Conservation (phyloP, 53 echinoderm and acorn worm species). For the Crossaster papposus region DNA sequence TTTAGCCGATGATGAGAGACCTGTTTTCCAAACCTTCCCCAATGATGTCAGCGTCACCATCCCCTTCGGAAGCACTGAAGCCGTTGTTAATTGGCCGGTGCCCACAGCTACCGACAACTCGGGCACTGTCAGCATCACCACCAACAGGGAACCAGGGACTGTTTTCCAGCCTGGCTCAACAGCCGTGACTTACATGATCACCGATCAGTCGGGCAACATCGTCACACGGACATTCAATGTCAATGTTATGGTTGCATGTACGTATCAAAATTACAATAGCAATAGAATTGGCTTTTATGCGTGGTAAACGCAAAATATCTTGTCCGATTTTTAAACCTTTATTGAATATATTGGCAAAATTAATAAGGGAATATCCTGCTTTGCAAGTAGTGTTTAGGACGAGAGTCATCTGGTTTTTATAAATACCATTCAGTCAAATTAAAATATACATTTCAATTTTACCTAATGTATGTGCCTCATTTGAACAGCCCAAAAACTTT, state of each 20-base stretch:
- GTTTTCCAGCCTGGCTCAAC: constrained; percentile 58
- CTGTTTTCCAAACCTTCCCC: constrained; percentile 61
- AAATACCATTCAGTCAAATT: too few relatives aligned
- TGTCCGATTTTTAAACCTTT: too few relatives aligned
- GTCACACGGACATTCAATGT: constrained; percentile 61
- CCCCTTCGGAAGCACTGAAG: constrained; percentile 40
- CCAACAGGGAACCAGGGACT: constrained; percentile 43
- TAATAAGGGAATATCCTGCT: too few relatives aligned
- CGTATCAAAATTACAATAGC: too few relatives aligned
- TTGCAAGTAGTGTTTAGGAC: too few relatives aligned
- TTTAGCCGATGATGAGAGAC: constrained; percentile 19
- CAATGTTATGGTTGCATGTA: constrained; percentile 14
- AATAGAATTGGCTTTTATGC: too few relatives aligned
- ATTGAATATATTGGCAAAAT: too few relatives aligned
- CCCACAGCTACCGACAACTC: constrained; percentile 70
- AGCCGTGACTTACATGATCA: constrained; percentile 61
- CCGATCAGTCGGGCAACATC: constrained; percentile 54
- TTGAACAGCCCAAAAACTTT: too few relatives aligned
- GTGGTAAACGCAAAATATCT: too few relatives aligned
- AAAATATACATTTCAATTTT: too few relatives aligned
- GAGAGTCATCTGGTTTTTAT: too few relatives aligned
- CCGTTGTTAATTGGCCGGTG: constrained; percentile 56
- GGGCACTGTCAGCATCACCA: constrained; percentile 31
- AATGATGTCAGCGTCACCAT: constrained; percentile 44
- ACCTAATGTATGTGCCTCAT: too few relatives aligned